Evolutionary conservation across 1,140 invertebrate genomes (phyloP).

Genomic region (Scaptomyza pallida): DNA sequence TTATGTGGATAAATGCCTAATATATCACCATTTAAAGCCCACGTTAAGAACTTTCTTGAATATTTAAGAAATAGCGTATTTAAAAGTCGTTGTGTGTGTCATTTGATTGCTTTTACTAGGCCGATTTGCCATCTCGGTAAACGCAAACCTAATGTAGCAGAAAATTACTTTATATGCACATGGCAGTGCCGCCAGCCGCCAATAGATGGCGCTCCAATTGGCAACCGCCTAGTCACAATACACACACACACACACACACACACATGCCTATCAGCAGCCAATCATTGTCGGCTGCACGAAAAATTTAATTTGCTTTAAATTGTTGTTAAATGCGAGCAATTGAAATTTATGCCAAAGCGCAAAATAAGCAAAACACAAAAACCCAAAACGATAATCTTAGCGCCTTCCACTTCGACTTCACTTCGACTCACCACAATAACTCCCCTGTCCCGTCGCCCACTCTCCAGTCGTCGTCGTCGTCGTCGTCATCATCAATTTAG

Average conservation of each 20-base stretch:
- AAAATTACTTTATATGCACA: conserved; percentile 81
- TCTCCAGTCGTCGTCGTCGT: background rate
- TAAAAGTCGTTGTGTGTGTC: conserved; percentile 16
- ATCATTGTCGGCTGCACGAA: conserved; percentile 63
- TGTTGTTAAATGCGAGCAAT: conserved; percentile 81
- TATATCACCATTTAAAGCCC: conserved; percentile 16
- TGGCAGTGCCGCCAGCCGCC: conserved; percentile 57
- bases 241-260: conserved; percentile 9
- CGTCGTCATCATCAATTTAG: conserved; percentile 78
- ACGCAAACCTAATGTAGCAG: conserved; percentile 74
- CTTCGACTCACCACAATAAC: background rate
- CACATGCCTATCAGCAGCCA: conserved; percentile 71
- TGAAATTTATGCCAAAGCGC: conserved; percentile 74
- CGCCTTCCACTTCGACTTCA: conserved; percentile 18
- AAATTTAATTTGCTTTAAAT: conserved; percentile 81
- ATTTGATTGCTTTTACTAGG: background rate
- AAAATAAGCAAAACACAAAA: conserved; percentile 58
- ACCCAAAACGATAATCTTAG: conserved; percentile 62
- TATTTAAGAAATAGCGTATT: conserved; percentile 29
- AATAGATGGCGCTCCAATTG: conserved; percentile 63
- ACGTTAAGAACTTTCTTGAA: too few relatives aligned
- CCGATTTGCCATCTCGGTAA: conserved; percentile 35
- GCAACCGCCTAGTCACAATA: conserved; percentile 14
- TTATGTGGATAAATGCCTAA: background rate
- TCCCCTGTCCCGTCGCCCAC: background rate